These are phyloP conservation scores for Alligator mississippiensis DNA, from an alignment of 2,113 vertebrate genomes.

Conservation along the genomic window DNA sequence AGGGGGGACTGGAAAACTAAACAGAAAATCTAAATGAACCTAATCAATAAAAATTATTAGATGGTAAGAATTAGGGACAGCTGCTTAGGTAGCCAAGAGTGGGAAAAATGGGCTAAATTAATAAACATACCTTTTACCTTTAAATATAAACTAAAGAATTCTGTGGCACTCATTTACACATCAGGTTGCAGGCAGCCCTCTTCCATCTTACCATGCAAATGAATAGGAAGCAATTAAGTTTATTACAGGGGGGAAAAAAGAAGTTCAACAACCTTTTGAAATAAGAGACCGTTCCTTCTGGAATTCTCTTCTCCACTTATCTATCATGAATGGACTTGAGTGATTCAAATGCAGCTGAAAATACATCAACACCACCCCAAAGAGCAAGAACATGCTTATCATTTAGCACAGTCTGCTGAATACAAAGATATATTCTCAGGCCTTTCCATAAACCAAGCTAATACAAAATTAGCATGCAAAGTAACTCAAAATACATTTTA, in stretches of 20 bases:
- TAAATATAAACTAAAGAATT: not conserved
- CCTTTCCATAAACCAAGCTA: not conserved
- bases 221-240: slow-evolving; percentile 69
- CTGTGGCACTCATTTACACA: not conserved
- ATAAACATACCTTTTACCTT: not conserved
- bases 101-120: not conserved
- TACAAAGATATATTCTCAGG: not conserved
- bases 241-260: slow-evolving; percentile 27
- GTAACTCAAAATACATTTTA: not conserved
- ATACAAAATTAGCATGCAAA: not conserved
- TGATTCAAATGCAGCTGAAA: not conserved
- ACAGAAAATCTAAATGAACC: not conserved
- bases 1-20: not conserved
- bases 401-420: not conserved
- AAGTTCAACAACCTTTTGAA: slow-evolving; percentile 20
- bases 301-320: not conserved
- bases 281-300: slow-evolving; percentile 12
- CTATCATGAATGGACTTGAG: not conserved
- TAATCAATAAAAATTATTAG: not conserved
- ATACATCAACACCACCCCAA: not conserved
- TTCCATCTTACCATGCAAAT: not conserved
- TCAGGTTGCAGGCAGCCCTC: not conserved
- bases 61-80: not conserved
- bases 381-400: not conserved
- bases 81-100: not conserved